Conservation (phyloP, 2,888 invertebrate genomes). For the Himalopsyche japonica region DNA sequence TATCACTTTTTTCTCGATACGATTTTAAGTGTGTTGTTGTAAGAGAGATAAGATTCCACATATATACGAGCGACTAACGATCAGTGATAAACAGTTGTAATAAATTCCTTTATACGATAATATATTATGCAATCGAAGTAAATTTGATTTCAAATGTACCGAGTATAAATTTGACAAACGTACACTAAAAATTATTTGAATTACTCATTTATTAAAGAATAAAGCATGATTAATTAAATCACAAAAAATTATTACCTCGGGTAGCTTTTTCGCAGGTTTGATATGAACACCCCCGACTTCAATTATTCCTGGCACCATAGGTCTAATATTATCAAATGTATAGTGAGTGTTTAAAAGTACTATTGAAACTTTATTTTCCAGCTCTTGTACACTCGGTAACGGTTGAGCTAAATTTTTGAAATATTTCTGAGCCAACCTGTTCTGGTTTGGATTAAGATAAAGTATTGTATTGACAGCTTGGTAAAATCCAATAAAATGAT, state of each 20-base stretch:
- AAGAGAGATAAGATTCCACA: too few relatives aligned
- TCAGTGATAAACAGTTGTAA: too few relatives aligned
- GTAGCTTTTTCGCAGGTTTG: conserved; percentile 46
- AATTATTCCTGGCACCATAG: conserved; percentile 60
- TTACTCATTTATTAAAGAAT: conserved; percentile 40
- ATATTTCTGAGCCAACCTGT: conserved; percentile 45
- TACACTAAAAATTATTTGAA: too few relatives aligned
- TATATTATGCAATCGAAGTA: too few relatives aligned
- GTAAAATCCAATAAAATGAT: conserved; percentile 47
- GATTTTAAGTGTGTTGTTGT: too few relatives aligned
- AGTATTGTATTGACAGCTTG: conserved; percentile 46
- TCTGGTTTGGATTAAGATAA: conserved; percentile 48
- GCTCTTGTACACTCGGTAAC: conserved; percentile 51
- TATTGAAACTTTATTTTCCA: conserved; percentile 53
- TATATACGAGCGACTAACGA: too few relatives aligned
- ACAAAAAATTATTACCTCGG: conserved; percentile 46
- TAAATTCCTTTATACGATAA: too few relatives aligned
- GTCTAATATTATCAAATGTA: conserved; percentile 54
- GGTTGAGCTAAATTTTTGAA: conserved; percentile 48
- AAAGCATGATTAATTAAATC: too few relatives aligned
- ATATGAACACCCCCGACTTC: conserved; percentile 64
- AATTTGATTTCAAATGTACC: too few relatives aligned
- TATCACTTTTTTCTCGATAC: too few relatives aligned
- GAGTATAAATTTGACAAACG: neutral
- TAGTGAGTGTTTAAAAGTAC: conserved; percentile 59